phyloP scores from a whole-genome alignment of 2,888 invertebrate species.

The Catocala fraxini region DNA sequence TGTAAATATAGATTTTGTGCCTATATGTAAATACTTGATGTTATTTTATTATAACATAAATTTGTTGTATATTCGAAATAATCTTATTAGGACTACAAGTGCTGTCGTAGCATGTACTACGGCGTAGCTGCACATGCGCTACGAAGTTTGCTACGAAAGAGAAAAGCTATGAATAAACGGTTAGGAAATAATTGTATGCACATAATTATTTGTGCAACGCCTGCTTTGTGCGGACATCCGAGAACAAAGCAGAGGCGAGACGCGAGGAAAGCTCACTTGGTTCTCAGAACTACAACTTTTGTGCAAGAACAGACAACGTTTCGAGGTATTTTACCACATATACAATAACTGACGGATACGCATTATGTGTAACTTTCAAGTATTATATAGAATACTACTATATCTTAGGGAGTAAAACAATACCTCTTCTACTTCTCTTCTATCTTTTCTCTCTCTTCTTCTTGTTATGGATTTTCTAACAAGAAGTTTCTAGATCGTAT shows the following conservation, averaged over 20 bases:
- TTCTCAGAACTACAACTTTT: slow-evolving; percentile 37
- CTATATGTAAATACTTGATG: no score
- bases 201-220: slow-evolving; percentile 85
- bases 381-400: no score
- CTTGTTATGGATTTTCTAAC: no score
- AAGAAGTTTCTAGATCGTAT: no score
- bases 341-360: background rate
- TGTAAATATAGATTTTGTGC: no score
- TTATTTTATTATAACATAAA: no score
- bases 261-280: slow-evolving; percentile 54
- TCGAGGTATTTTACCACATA: background rate
- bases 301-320: slow-evolving; percentile 55
- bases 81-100: no score
- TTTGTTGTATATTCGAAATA: no score
- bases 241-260: slow-evolving; percentile 70
- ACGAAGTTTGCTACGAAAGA: slow-evolving; percentile 36
- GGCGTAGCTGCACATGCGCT: slow-evolving; percentile 28
- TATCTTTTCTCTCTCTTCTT: no score
- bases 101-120: slow-evolving; percentile 32
- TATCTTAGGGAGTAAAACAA: no score
- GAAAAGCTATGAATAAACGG: slow-evolving; percentile 62
- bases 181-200: slow-evolving; percentile 85
- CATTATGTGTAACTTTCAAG: no score
- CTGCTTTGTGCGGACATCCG: slow-evolving; percentile 76
- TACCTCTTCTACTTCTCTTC: no score